Conservation (phyloP, 2,888 invertebrate species). For the Tuta absoluta region DNA sequence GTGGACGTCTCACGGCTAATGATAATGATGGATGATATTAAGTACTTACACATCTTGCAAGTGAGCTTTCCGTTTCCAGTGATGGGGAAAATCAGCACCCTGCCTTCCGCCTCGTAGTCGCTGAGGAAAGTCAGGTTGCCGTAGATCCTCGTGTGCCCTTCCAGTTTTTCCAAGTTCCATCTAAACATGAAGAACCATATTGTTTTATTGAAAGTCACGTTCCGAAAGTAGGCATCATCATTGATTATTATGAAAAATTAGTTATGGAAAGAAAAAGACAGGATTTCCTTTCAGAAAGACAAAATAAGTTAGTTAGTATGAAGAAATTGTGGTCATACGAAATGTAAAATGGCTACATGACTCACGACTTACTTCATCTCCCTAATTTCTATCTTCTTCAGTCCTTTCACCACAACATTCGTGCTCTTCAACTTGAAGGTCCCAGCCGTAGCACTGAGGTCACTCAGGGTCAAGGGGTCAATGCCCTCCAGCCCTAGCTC, state of each 20-base stretch:
- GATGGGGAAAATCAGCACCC: conserved; percentile 36
- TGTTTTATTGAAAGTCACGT: too few species aligned
- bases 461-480: conserved; percentile 35
- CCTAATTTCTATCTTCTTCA: conserved; percentile 35
- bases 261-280: too few species aligned
- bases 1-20: too few species aligned
- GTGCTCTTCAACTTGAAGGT: conserved; percentile 36
- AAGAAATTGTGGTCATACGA: too few species aligned
- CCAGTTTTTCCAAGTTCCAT: conserved; percentile 32
- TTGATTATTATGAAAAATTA: too few species aligned
- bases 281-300: too few species aligned
- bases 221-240: too few species aligned
- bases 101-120: conserved; percentile 39
- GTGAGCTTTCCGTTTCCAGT: conserved; percentile 38
- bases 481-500: conserved; percentile 35
- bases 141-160: conserved; percentile 34
- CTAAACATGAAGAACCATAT: conserved; percentile 26
- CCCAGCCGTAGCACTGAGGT: conserved; percentile 34
- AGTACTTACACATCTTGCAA: conserved; percentile 39
- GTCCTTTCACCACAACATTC: conserved; percentile 37
- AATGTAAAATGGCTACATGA: too few species aligned
- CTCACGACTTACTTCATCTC: conserved; percentile 34
- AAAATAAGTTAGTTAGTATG: too few species aligned
- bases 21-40: too few species aligned
- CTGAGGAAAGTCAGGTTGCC: conserved; percentile 38